phyloP scores from a whole-genome alignment of 2,113 vertebrate genomes.

The Scalopus aquaticus region DNA sequence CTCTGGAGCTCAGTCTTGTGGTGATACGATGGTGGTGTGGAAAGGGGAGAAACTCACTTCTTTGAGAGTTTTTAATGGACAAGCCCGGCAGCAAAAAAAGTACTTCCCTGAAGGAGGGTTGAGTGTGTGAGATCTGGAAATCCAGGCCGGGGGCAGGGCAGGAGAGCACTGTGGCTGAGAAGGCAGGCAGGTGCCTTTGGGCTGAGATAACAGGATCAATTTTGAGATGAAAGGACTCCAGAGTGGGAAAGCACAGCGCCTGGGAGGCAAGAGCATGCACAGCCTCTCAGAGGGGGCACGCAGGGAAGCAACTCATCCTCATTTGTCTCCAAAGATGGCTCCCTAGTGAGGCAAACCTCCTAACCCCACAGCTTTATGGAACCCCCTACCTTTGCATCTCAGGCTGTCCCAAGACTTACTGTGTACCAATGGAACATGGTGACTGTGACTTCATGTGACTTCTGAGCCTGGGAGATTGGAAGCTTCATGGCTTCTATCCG shows the following conservation, averaged over 20 bases:
- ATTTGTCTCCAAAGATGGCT: not conserved
- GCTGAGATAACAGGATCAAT: not conserved
- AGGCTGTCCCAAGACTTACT: not conserved
- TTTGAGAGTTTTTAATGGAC: not conserved
- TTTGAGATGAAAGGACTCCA: not conserved
- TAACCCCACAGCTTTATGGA: rapidly evolving
- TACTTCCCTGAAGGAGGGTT: not conserved
- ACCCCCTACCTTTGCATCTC: not conserved
- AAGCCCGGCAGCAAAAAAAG: too few relatives aligned
- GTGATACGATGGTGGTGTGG: not conserved
- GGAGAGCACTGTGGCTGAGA: not conserved
- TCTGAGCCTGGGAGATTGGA: not conserved
- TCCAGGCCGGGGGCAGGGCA: not conserved
- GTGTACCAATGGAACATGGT: not conserved
- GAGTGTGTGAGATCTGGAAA: not conserved
- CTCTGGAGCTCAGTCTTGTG: not conserved
- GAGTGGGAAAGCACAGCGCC: not conserved
- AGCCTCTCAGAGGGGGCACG: not conserved
- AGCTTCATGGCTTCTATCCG: not conserved
- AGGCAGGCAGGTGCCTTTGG: not conserved
- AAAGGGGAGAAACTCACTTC: not conserved
- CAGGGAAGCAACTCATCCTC: rapidly evolving
- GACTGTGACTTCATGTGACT: not conserved
- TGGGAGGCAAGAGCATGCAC: rapidly evolving
- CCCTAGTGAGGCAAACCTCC: not conserved